Evolutionary conservation across 1,140 invertebrate genomes (phyloP).

Genomic region (Pseudomyrmex gracilis): DNA sequence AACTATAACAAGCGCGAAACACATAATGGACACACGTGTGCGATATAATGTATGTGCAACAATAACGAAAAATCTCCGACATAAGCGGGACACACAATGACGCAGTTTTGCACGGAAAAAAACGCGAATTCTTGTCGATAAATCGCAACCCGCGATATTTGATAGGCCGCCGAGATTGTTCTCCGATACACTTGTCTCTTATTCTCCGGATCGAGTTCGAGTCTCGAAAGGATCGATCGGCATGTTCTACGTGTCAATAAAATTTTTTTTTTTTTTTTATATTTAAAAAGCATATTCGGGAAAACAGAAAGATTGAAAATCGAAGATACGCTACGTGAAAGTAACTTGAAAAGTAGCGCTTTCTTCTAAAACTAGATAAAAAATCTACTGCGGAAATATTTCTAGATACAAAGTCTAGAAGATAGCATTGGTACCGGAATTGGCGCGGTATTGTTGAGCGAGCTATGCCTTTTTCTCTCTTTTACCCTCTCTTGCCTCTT

Average conservation of each 20-base stretch:
- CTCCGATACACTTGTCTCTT: neutral
- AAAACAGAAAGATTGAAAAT: neutral
- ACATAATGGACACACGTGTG: neutral
- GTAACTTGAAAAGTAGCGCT: neutral
- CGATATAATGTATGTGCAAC: slow-evolving; percentile 4
- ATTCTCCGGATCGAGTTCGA: neutral
- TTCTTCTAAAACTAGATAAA: neutral
- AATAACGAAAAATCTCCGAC: slow-evolving; percentile 42
- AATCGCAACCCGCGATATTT: neutral
- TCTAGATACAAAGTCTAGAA: neutral
- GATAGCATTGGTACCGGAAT: slow-evolving; percentile 55
- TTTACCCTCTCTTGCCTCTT: slow-evolving; percentile 37
- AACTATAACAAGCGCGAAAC: neutral
- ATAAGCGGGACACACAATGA: slow-evolving; percentile 23
- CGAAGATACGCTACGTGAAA: neutral
- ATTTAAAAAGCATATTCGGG: neutral
- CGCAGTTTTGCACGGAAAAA: neutral
- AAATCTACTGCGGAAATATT: neutral
- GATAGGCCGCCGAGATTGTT: neutral
- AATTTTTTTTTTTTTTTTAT: no score
- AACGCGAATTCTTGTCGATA: neutral
- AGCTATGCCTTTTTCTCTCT: slow-evolving; percentile 18
- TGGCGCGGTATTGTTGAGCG: slow-evolving; percentile 64
- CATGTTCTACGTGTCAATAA: neutral
- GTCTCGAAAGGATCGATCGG: neutral